These are phyloP conservation scores for Bilobella aurantiaca DNA, from an alignment of 1,140 invertebrate species.

Conservation along the genomic window DNA sequence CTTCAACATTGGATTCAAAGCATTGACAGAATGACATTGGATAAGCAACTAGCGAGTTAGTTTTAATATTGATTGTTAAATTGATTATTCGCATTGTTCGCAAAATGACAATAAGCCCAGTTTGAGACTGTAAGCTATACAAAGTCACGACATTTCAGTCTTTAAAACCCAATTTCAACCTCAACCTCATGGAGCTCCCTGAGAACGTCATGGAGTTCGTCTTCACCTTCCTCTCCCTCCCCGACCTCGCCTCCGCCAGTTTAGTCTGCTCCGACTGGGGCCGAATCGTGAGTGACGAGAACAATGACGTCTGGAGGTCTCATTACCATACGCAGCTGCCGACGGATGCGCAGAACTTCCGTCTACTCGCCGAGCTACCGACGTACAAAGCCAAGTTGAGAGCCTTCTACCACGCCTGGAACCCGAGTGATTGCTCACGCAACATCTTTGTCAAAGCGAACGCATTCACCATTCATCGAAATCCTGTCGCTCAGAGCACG, in stretches of 20 bases:
- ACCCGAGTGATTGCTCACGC: conserved; percentile 88
- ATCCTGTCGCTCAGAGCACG: conserved; percentile 96
- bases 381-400: conserved; percentile 90
- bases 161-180: no score
- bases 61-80: no score
- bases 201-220: conserved; percentile 82
- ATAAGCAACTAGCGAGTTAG: no score
- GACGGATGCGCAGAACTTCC: conserved; percentile 83
- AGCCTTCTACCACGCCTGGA: conserved; percentile 93
- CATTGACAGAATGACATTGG: no score
- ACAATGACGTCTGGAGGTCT: conserved; percentile 88
- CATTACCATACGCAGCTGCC: conserved; percentile 78
- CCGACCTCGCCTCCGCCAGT: conserved; percentile 75
- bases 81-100: no score
- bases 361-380: conserved; percentile 74
- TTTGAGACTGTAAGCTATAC: no score
- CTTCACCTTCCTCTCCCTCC: conserved; percentile 82
- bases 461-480: conserved; percentile 93
- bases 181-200: conserved; percentile 43
- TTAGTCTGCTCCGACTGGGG: conserved; percentile 92
- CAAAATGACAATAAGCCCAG: no score
- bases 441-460: conserved; percentile 96
- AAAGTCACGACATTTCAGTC: no score
- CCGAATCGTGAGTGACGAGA: conserved; percentile 78
- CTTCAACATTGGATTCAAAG: no score